A percentile compares a stretch with the other conserved stretches of the same genome.
Conservation (phyloP, 2,797 vertebrate genomes). For the Steatocranus sp. region DNA sequence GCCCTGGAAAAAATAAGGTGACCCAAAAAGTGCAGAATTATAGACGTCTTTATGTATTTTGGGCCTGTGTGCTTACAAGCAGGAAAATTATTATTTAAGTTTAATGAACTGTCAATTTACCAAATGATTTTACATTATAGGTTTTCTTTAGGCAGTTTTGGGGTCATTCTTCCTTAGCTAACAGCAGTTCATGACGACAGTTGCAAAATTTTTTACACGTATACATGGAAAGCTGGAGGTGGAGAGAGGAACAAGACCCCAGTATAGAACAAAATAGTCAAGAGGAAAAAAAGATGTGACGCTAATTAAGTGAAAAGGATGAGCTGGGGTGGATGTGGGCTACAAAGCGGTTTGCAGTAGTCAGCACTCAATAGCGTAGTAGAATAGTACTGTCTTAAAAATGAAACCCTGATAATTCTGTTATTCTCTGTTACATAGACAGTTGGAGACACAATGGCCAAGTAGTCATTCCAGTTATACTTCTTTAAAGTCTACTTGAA, state of each 20-base stretch:
- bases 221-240: not conserved
- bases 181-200: not conserved
- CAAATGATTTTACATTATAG: not conserved
- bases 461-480: not conserved
- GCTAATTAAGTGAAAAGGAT: not conserved
- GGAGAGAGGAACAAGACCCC: not conserved
- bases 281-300: not conserved
- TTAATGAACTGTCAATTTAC: not conserved
- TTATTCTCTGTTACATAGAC: not conserved
- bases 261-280: not conserved
- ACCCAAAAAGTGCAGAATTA: not conserved
- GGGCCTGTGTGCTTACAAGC: not conserved
- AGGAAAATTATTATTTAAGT: not conserved
- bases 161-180: not conserved
- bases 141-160: not conserved
- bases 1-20: not conserved
- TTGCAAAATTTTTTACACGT: not conserved
- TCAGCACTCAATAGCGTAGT: not conserved
- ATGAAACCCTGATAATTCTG: not conserved
- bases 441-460: not conserved
- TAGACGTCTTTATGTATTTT: not conserved
- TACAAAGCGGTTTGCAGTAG: not conserved
- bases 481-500: not conserved
- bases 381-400: not conserved
- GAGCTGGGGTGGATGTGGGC: not conserved